These are phyloP conservation scores for Porites cylindrica DNA, from an alignment of 92 coral and sea anemone genomes.

Conservation along the genomic window DNA sequence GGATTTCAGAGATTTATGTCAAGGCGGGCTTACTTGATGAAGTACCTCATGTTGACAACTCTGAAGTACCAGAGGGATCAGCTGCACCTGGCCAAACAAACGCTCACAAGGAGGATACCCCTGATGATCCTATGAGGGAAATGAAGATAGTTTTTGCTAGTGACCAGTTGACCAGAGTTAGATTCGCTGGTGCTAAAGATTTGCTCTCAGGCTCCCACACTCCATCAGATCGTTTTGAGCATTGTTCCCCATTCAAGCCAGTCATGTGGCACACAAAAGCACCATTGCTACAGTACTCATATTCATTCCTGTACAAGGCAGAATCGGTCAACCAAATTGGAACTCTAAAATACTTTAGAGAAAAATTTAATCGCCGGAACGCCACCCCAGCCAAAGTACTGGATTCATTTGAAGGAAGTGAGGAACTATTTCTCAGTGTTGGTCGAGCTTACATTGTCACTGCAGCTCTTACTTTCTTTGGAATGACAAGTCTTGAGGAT, in stretches of 20 bases:
- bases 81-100: constrained; percentile 70
- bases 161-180: constrained; percentile 56
- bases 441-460: constrained; percentile 70
- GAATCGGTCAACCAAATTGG: constrained; percentile 78
- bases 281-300: constrained; percentile 64
- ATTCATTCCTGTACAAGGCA: constrained; percentile 76
- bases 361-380: constrained; percentile 47
- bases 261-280: constrained; percentile 82
- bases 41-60: constrained; percentile 51
- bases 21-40: constrained; percentile 66
- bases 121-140: constrained; percentile 71
- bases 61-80: constrained; percentile 59
- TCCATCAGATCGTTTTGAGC: constrained; percentile 59
- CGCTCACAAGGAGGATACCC: constrained; percentile 62
- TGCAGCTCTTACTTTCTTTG: constrained; percentile 76
- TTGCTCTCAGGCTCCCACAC: constrained; percentile 79
- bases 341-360: constrained; percentile 77
- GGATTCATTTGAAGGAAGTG: constrained; percentile 54
- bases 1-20: constrained; percentile 63
- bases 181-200: constrained; percentile 77
- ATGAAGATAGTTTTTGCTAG: constrained; percentile 60
- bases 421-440: constrained; percentile 23
- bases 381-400: constrained; percentile 79
- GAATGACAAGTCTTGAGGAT: constrained; percentile 61
- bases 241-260: constrained; percentile 73